Conservation (phyloP, 1,140 invertebrate genomes). For the Drosophila arizonae region DNA sequence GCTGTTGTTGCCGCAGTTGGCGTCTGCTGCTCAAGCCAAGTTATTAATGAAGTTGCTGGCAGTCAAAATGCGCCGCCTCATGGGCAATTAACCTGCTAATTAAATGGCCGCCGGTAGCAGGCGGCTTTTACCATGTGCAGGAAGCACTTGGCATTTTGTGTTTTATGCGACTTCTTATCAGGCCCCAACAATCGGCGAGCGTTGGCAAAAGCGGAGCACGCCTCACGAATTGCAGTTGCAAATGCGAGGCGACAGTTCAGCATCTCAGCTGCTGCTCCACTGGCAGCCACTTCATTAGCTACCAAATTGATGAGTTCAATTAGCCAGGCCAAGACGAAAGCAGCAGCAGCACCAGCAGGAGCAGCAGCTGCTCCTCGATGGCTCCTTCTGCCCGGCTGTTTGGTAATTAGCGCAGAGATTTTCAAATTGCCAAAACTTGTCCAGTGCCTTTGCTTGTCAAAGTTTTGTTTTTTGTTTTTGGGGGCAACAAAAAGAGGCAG, state of each 20-base stretch:
- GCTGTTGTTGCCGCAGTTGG: conserved; percentile 19
- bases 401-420: conserved; percentile 81
- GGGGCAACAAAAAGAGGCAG: conserved; percentile 11
- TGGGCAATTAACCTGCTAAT: conserved; percentile 77
- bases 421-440: conserved; percentile 82
- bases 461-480: background rate
- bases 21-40: conserved; percentile 7
- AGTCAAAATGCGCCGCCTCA: conserved; percentile 48
- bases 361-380: conserved; percentile 30
- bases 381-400: background rate
- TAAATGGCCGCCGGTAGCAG: conserved; percentile 67
- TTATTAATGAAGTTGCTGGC: conserved; percentile 76
- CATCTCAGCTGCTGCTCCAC: conserved; percentile 7
- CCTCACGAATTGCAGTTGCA: conserved; percentile 64
- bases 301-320: conserved; percentile 81
- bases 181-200: conserved; percentile 34
- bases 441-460: conserved; percentile 25
- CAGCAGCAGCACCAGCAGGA: conserved; percentile 31
- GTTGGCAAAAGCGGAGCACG: conserved; percentile 27
- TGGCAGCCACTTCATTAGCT: conserved; percentile 73
- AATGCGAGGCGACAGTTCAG: conserved; percentile 68
- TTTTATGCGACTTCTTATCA: conserved; percentile 62
- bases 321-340: conserved; percentile 60
- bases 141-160: conserved; percentile 65
- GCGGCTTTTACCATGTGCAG: conserved; percentile 48